Evolutionary conservation across 64 coral and sea anemone genomes (phyloP).

Genomic region (Astreopora myriophthalma): DNA sequence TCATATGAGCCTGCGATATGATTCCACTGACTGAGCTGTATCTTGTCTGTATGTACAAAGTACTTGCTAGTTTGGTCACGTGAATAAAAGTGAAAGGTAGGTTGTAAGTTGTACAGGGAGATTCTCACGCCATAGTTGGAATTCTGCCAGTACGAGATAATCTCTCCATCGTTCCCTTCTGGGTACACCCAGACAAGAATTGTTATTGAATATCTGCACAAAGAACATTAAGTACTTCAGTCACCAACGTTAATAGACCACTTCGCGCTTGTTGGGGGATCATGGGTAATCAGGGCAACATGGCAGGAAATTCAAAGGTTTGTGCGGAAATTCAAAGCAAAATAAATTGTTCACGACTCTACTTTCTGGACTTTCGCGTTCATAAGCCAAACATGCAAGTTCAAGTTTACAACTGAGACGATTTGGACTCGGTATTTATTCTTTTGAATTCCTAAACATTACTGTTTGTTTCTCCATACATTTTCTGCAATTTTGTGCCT

Average conservation of each 20-base stretch:
- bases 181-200: constrained; percentile 1
- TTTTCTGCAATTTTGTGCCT: too few species aligned
- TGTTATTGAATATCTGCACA: constrained; percentile 12
- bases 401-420: too few species aligned
- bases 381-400: too few species aligned
- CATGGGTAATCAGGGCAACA: too few species aligned
- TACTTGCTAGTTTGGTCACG: background rate
- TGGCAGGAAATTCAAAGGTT: too few species aligned
- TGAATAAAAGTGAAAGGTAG: constrained; percentile 2
- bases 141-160: constrained; percentile 16
- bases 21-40: background rate
- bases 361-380: too few species aligned
- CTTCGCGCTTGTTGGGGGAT: too few species aligned
- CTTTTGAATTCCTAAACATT: too few species aligned
- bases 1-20: constrained; percentile 18
- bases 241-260: background rate
- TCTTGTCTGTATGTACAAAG: background rate
- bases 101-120: background rate
- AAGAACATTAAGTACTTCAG: background rate
- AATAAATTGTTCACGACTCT: too few species aligned
- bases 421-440: too few species aligned
- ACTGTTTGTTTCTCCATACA: too few species aligned
- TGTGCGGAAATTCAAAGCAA: too few species aligned
- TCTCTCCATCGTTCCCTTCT: background rate
- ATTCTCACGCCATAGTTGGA: constrained; percentile 7